Percentiles rank a stretch among this genome's conserved stretches.
Evolutionary conservation across 1,140 invertebrate species (phyloP).

Genomic region (Euschistus heros): DNA sequence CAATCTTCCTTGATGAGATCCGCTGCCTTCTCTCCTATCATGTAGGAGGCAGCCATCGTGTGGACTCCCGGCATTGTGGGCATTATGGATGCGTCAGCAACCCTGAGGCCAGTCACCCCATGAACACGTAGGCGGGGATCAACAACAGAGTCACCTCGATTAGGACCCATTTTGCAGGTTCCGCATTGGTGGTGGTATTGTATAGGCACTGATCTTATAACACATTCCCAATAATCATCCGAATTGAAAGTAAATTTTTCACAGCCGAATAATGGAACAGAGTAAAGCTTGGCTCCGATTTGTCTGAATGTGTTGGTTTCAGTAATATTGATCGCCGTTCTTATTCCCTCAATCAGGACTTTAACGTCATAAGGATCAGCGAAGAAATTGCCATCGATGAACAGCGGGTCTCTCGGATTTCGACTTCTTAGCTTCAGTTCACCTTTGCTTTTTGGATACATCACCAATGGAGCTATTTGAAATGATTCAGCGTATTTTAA

Average conservation of each 20-base stretch:
- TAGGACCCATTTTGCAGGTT: constrained; percentile 54
- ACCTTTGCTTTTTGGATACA: constrained; percentile 63
- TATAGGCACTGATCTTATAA: constrained; percentile 45
- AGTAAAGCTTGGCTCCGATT: constrained; percentile 44
- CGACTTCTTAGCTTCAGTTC: constrained; percentile 49
- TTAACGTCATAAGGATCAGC: constrained; percentile 50
- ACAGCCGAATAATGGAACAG: constrained; percentile 48
- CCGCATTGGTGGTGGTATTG: constrained; percentile 52
- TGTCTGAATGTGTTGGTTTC: constrained; percentile 47
- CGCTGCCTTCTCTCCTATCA: constrained; percentile 79
- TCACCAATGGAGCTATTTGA: constrained; percentile 55
- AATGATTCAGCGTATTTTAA: constrained; percentile 46
- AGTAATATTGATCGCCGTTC: constrained; percentile 46
- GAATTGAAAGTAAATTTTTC: constrained; percentile 40
- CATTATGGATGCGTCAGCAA: constrained; percentile 66
- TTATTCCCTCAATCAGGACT: constrained; percentile 54
- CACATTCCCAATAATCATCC: constrained; percentile 64
- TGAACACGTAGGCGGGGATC: constrained; percentile 55
- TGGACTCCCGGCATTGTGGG: constrained; percentile 57
- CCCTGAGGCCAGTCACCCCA: constrained; percentile 53
- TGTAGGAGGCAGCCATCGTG: constrained; percentile 58
- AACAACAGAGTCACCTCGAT: constrained; percentile 42
- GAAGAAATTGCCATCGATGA: constrained; percentile 65
- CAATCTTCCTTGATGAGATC: constrained; percentile 62
- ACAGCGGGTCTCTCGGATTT: constrained; percentile 61